phyloP scores from a whole-genome alignment of 2,888 invertebrate species.

The Augiades crinisus region DNA sequence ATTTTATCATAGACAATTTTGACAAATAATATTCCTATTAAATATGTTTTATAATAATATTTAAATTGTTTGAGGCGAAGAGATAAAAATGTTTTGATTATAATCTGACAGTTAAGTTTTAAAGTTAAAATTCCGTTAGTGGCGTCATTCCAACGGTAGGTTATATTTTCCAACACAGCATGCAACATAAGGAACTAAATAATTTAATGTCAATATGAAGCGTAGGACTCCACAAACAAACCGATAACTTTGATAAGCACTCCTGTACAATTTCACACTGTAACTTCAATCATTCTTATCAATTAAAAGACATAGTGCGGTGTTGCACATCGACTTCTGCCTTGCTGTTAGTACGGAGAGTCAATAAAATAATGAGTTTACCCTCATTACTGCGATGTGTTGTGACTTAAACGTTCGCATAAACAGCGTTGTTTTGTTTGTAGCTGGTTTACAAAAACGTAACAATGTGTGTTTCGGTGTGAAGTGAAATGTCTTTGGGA shows the following conservation, averaged over 20 bases:
- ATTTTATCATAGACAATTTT: too few relatives aligned
- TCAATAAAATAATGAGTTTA: constrained; percentile 20
- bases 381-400: constrained; percentile 28
- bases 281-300: constrained; percentile 67
- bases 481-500: constrained; percentile 44
- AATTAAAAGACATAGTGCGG: constrained; percentile 44
- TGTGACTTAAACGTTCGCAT: background rate
- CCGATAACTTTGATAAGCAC: constrained; percentile 71
- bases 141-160: too few relatives aligned
- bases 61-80: too few relatives aligned
- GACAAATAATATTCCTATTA: too few relatives aligned
- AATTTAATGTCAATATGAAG: constrained; percentile 30
- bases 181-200: constrained; percentile 3
- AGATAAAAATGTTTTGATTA: background rate
- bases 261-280: constrained; percentile 43
- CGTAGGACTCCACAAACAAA: constrained; percentile 55
- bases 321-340: constrained; percentile 26
- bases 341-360: constrained; percentile 17
- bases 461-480: constrained; percentile 49
- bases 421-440: constrained; percentile 10
- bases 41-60: too few relatives aligned
- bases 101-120: background rate
- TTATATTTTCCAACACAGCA: background rate
- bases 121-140: background rate
- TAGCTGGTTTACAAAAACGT: constrained; percentile 40